Conservation (phyloP, 2,888 invertebrate species). For the Oscheius sp. region DNA sequence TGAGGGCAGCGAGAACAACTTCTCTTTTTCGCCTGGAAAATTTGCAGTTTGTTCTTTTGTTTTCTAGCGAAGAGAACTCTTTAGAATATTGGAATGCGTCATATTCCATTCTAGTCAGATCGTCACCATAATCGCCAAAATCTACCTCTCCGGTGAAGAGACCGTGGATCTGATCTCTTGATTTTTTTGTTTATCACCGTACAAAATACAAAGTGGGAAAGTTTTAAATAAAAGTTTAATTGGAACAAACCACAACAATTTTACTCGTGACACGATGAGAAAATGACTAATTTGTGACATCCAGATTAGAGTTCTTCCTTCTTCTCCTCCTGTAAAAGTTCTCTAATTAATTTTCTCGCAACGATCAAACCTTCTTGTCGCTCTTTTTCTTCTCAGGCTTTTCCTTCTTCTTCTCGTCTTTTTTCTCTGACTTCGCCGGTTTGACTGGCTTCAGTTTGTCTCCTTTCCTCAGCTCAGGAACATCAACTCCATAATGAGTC, state of each 20-base stretch:
- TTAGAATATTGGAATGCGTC: not conserved
- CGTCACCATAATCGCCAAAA: no score
- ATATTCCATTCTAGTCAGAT: not conserved
- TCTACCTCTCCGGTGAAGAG: no score
- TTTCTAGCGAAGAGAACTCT: not conserved
- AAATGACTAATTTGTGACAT: not conserved
- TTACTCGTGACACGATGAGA: conserved; percentile 24
- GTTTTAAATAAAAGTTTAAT: not conserved
- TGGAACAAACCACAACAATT: conserved; percentile 16
- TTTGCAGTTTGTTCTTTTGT: not conserved
- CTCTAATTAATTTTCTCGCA: conserved; percentile 15
- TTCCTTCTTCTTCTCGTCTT: conserved; percentile 37
- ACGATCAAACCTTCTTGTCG: conserved; percentile 19
- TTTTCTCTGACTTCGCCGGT: conserved; percentile 54
- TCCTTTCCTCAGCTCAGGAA: conserved; percentile 63
- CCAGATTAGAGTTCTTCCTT: conserved; percentile 30
- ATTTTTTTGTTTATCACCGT: no score
- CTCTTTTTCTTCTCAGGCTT: conserved; percentile 27
- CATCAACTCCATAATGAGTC: conserved; percentile 62
- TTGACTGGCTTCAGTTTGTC: conserved; percentile 67
- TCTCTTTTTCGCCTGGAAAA: not conserved
- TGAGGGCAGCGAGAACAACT: not conserved
- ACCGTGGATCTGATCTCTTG: no score
- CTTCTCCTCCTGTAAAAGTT: conserved; percentile 15
- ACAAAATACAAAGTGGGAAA: no score